These are phyloP conservation scores for Ecdyonurus torrentis DNA, from an alignment of 2,888 invertebrate species.

Conservation along the genomic window DNA sequence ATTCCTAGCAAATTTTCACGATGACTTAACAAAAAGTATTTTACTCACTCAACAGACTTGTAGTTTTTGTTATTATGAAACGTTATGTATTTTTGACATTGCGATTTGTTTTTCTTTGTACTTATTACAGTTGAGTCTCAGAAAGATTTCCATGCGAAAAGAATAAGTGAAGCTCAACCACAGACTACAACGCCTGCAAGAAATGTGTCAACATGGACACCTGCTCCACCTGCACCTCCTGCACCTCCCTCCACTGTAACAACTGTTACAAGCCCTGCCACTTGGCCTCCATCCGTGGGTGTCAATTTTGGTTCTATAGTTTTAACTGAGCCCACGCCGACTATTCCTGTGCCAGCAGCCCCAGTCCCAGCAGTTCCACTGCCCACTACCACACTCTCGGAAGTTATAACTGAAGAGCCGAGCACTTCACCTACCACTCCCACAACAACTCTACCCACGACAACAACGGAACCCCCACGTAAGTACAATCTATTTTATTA, in stretches of 20 bases:
- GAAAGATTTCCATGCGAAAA: conserved; percentile 60
- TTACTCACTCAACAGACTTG: too few relatives aligned
- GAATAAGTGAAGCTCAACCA: neutral
- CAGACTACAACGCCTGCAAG: conserved; percentile 9
- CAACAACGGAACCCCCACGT: conserved; percentile 20
- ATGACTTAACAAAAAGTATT: too few relatives aligned
- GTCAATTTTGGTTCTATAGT: conserved; percentile 15
- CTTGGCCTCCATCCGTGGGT: conserved; percentile 11
- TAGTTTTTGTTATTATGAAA: too few relatives aligned
- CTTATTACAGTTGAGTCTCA: conserved; percentile 62
- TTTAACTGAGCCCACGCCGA: neutral
- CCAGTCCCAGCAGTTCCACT: neutral
- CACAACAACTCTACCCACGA: conserved; percentile 23
- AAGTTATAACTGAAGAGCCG: neutral
- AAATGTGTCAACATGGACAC: conserved; percentile 2
- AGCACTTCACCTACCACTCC: conserved; percentile 13
- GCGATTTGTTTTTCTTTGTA: too few relatives aligned
- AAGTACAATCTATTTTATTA: neutral
- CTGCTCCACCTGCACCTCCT: conserved; percentile 7
- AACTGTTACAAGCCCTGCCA: conserved; percentile 5
- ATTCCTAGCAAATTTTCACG: too few relatives aligned
- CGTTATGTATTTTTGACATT: too few relatives aligned
- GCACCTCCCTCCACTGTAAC: conserved; percentile 3
- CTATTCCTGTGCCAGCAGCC: neutral
- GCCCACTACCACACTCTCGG: neutral